Percentiles rank a stretch among this genome's conserved stretches.
Conservation (phyloP, 2,797 vertebrate species). For the Salmo trutta region DNA sequence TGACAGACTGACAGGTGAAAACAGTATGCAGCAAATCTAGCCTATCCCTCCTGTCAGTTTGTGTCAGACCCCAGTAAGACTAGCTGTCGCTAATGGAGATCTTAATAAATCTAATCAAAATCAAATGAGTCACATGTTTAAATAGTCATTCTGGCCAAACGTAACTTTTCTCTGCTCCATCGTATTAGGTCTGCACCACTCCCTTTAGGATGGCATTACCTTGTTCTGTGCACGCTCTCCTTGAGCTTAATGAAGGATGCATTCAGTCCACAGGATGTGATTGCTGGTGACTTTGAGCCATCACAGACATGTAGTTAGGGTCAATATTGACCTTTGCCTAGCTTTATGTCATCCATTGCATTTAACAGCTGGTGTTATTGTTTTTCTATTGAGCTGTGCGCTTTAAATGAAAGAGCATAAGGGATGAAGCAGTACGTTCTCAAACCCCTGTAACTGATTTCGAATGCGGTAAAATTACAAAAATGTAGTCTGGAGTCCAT, state of each 20-base stretch:
- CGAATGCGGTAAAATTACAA: too few relatives aligned
- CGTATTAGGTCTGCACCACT: too few relatives aligned
- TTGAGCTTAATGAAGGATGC: not conserved
- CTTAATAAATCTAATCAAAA: too few relatives aligned
- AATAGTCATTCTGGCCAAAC: too few relatives aligned
- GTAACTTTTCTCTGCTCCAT: not conserved
- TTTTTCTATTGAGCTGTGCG: not conserved
- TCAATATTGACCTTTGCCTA: not conserved
- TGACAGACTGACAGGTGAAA: not conserved
- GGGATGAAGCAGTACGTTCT: constrained; percentile 33
- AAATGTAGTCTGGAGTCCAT: too few relatives aligned
- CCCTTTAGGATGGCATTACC: too few relatives aligned
- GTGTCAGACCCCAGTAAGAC: too few relatives aligned
- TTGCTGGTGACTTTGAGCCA: not conserved
- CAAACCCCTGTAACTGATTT: constrained; percentile 1
- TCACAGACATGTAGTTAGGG: not conserved
- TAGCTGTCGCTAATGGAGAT: too few relatives aligned
- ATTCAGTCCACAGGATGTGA: not conserved
- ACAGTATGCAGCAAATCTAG: not conserved
- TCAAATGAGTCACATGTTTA: too few relatives aligned
- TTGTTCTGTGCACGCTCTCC: not conserved
- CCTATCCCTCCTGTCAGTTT: not conserved
- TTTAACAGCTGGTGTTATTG: not conserved
- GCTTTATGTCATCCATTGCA: not conserved
- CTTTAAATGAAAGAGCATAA: constrained; percentile 1